Percentiles rank a stretch among this genome's conserved stretches.
Evolutionary conservation across 2,113 vertebrate genomes (phyloP).

Genomic region (Helogale parvula): DNA sequence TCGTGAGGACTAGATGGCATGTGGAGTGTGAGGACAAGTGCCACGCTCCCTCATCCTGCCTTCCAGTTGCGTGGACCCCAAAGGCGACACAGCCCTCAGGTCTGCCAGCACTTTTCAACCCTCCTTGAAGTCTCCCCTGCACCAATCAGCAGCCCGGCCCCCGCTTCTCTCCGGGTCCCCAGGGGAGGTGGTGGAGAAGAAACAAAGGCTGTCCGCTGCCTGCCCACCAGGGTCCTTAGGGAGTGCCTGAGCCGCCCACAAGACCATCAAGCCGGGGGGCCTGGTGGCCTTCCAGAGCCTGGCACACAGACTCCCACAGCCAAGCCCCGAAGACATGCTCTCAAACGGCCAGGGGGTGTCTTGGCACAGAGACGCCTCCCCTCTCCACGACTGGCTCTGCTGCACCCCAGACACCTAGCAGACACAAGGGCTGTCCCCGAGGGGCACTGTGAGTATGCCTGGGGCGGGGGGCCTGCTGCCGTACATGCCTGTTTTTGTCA

Average conservation of each 20-base stretch:
- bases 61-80: not conserved
- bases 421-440: not conserved
- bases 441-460: not conserved
- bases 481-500: fast-evolving
- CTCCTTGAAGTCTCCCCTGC: not conserved
- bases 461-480: not conserved
- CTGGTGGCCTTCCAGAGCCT: not conserved
- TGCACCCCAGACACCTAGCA: not conserved
- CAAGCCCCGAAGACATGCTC: not conserved
- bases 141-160: not conserved
- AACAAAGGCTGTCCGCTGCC: not conserved
- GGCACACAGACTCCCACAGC: too few relatives aligned
- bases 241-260: not conserved
- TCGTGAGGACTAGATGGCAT: fast-evolving
- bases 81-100: too few relatives aligned
- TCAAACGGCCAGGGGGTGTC: not conserved
- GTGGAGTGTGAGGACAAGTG: not conserved
- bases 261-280: not conserved
- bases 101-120: not conserved
- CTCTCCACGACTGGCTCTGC: not conserved
- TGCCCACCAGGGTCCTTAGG: not conserved
- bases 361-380: not conserved
- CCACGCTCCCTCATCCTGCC: fast-evolving
- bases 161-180: not conserved
- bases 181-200: not conserved